Base-by-base conservation (phyloP, 2,888 invertebrate genomes). In the Leptinotarsa haldemani region DNA sequence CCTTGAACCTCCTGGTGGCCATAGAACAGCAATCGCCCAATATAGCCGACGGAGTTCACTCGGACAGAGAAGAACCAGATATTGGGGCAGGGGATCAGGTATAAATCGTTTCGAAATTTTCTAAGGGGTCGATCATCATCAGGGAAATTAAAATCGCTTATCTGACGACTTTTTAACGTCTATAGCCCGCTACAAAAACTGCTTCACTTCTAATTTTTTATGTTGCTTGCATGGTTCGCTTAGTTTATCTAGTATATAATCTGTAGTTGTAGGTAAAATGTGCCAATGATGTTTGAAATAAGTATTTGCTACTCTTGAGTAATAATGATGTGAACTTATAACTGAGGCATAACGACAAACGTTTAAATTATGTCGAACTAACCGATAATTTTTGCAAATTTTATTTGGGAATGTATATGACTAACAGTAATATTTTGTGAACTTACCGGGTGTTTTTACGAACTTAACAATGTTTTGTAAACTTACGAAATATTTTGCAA, bases 81-180 rank as follows among this genome's bases (percentile, higher is more conserved):
- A 92, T 98, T 88, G 98, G 98, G 89, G 98, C 98, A 87, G 98
- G 98, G 89, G 98, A 98, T 90, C 98, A 98, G 95, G 97, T 97
- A 94, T 86, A 88, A 53, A 66, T 73, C 20, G 65, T 69, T 52
- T 25, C 65, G 64, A 70, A 70, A 74, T 47, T 52, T 61, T 58
- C 3, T 65, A 40, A 66, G 22, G 68, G 68, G 56, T 25, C 47
- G n/a, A 40, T 53, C 61, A 61, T 53, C 67, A 67, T 56, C 68
- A 58, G 56, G 56, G 40, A 68, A 47, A 46, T 30, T 30, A 30
- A 61, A 30, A 30, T 30, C 61, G 61, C 61, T 61, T 61, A 16
- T 61, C 16, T 30, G 13, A 16, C 61, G 30, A 61, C 30, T 30
- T 40, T 61, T 25, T 30, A n/a, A n/a, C 25, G 16, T 61, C 20